Evolutionary conservation across 2,113 vertebrate species (phyloP).

Genomic region (Gnathonemus longibarbis): DNA sequence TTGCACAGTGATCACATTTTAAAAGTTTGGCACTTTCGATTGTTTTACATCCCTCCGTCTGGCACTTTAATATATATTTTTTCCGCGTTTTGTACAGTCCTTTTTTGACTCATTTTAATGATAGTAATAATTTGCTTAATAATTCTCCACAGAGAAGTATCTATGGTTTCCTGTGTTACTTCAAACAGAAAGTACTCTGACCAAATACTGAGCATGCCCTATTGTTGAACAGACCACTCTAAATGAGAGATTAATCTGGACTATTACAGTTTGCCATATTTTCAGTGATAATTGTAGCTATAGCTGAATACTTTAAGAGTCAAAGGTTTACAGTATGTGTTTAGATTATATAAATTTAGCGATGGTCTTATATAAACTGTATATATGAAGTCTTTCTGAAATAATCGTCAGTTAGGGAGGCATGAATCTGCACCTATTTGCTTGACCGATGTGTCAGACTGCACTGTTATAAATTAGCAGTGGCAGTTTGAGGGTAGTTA

Average conservation of each 20-base stretch:
- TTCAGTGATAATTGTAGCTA: background rate
- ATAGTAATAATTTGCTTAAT: background rate
- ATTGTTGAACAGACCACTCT: background rate
- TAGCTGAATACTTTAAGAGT: background rate
- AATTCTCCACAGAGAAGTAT: background rate
- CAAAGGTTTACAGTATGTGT: background rate
- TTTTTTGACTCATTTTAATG: background rate
- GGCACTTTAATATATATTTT: background rate
- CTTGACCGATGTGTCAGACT: background rate
- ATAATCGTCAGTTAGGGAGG: background rate
- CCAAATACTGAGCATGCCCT: background rate
- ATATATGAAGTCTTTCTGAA: background rate
- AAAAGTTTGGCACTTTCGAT: background rate
- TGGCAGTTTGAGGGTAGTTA: background rate
- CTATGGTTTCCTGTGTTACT: background rate
- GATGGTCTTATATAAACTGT: background rate
- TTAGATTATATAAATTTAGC: background rate
- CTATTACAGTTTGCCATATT: background rate
- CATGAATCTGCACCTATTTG: background rate
- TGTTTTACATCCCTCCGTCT: background rate
- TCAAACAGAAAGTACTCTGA: background rate
- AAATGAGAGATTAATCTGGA: background rate
- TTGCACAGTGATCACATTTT: background rate
- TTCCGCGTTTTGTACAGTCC: background rate
- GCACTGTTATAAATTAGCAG: background rate